These are phyloP conservation scores for Cryptocephalus primarius DNA, from an alignment of 2,888 invertebrate genomes.

Conservation along the genomic window DNA sequence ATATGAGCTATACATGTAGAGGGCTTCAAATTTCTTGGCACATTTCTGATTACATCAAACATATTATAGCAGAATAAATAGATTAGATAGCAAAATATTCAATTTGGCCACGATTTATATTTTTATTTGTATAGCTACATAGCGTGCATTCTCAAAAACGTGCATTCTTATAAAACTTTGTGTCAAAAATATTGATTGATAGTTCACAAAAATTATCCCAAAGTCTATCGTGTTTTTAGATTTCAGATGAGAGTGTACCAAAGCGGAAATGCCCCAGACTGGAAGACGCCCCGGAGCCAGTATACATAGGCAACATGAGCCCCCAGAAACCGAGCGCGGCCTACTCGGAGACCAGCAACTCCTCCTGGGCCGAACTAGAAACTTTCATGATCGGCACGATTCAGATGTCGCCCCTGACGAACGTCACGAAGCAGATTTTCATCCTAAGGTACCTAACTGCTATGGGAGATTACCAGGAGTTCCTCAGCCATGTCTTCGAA, in stretches of 20 bases:
- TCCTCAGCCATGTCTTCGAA: slow-evolving; percentile 87
- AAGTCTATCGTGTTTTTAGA: too few species aligned
- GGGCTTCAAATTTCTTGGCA: too few species aligned
- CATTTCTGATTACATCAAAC: too few species aligned
- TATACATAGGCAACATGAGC: slow-evolving; percentile 11
- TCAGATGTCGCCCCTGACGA: slow-evolving; percentile 80
- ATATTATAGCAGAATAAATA: too few species aligned
- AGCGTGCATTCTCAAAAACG: too few species aligned
- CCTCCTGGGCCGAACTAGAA: slow-evolving; percentile 86
- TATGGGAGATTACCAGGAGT: slow-evolving; percentile 97
- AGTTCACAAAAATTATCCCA: too few species aligned
- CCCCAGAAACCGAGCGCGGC: slow-evolving; percentile 14
- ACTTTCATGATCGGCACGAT: slow-evolving; percentile 81
- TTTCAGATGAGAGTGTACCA: background rate
- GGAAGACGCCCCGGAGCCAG: slow-evolving; percentile 11
- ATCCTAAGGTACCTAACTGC: slow-evolving; percentile 91
- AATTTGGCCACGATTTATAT: too few species aligned
- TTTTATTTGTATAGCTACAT: too few species aligned
- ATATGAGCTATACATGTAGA: too few species aligned
- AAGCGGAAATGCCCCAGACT: slow-evolving; percentile 21
- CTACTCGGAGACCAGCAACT: slow-evolving; percentile 59
- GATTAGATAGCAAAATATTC: too few species aligned
- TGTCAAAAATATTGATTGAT: too few species aligned
- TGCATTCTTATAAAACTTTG: too few species aligned
- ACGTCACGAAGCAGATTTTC: slow-evolving; percentile 83